phyloP scores from a whole-genome alignment of 2,113 vertebrate genomes.

The Microtus ochrogaster region DNA sequence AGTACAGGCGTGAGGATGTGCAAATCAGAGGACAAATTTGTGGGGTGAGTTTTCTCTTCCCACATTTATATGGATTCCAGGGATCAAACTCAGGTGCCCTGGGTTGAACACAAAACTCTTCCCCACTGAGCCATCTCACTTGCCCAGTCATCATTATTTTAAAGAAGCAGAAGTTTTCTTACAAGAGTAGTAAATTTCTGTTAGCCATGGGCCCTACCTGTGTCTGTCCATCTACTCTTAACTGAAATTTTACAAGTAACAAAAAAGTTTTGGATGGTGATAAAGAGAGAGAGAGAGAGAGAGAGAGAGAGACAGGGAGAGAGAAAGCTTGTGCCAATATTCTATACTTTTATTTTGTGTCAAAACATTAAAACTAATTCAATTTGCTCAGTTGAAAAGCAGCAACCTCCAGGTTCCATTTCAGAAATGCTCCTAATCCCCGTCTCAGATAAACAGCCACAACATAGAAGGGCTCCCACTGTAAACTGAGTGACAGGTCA shows the following conservation, averaged over 20 bases:
- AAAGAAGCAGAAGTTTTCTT: neutral
- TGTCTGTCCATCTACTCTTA: neutral
- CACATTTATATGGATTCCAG: neutral
- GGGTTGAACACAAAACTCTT: neutral
- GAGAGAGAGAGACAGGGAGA: neutral
- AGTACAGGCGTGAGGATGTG: neutral
- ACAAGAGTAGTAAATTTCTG: neutral
- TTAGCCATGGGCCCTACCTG: neutral
- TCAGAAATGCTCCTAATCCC: neutral
- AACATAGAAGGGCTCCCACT: neutral
- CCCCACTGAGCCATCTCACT: neutral
- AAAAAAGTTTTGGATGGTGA: neutral
- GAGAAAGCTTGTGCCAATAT: neutral
- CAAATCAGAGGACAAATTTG: neutral
- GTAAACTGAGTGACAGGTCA: neutral
- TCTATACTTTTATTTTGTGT: neutral
- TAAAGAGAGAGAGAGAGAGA: neutral
- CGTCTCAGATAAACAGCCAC: neutral
- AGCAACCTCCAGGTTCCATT: neutral
- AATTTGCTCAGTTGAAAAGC: neutral
- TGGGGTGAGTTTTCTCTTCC: neutral
- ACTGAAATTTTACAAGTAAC: neutral
- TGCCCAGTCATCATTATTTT: neutral
- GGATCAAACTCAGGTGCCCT: neutral
- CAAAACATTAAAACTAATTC: slow-evolving; percentile 41